These are phyloP conservation scores for Eriosoma lanigerum DNA, from an alignment of 1,140 invertebrate species.

Conservation along the genomic window DNA sequence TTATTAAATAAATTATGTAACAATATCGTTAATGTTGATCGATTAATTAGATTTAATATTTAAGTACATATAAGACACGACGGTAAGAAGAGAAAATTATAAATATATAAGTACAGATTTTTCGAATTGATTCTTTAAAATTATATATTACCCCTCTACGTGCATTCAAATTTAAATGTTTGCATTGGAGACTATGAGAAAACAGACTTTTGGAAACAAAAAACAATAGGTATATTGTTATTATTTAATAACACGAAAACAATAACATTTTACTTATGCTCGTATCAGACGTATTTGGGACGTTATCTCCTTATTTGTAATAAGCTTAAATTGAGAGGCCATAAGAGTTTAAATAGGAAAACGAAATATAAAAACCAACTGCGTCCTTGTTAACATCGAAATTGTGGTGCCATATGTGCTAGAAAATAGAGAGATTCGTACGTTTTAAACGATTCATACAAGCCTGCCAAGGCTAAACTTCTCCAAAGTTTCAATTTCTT, in stretches of 20 bases:
- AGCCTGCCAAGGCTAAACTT: background rate
- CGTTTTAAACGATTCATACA: background rate
- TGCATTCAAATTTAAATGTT: too few relatives aligned
- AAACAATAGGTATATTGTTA: background rate
- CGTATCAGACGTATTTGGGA: background rate
- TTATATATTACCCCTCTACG: too few relatives aligned
- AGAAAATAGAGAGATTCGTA: background rate
- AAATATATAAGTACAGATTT: too few relatives aligned
- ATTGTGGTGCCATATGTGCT: background rate
- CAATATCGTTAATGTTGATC: too few relatives aligned
- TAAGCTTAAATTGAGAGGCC: background rate
- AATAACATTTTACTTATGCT: background rate
- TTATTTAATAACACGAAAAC: background rate
- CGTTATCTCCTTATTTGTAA: background rate
- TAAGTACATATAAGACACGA: too few relatives aligned
- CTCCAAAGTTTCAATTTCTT: background rate
- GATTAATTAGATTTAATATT: too few relatives aligned
- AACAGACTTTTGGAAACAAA: background rate
- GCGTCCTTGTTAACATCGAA: constrained; percentile 6
- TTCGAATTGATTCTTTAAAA: too few relatives aligned
- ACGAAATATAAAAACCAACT: constrained; percentile 22
- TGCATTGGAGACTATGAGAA: too few relatives aligned
- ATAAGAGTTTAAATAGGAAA: background rate
- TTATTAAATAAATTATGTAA: too few relatives aligned
- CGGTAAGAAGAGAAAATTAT: too few relatives aligned